Base-by-base conservation (phyloP, 1,140 invertebrate genomes). In the Saccostrea echinata region DNA sequence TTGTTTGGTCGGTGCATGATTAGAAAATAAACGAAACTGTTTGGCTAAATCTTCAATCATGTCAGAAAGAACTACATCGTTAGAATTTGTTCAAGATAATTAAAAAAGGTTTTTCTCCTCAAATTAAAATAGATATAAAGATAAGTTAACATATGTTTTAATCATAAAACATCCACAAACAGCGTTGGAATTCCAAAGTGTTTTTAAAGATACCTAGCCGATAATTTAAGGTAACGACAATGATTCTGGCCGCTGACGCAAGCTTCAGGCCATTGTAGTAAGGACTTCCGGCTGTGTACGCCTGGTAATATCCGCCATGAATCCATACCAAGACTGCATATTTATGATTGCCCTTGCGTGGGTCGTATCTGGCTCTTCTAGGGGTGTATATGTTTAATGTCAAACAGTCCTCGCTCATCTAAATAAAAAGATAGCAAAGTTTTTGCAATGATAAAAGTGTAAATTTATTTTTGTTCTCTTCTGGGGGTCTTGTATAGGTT, bases 161-260 rank as follows among this genome's bases (percentile, higher is more conserved):
- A 52, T 52, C 4, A 4, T 12, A 52, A 12, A 12, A 12, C 4
- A 52, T 52, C 12, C 12, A 52, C 4, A 4, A 52, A 88, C 53
- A 8, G 87, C 55, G 84, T 86, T 84, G n/a, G n/a, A n/a, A n/a
- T n/a, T n/a, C n/a, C n/a, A n/a, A n/a, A n/a, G n/a, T n/a, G n/a
- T n/a, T n/a, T n/a, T n/a, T n/a, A n/a, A n/a, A n/a, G n/a, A 95
- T 98, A 99, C 52, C 98, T 16, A 98, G 96, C 84, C 98, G 96
- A 94, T 99, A 99, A 93, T 99, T 98, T 35, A 88, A 61, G 21
- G 84, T 90, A 96, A 99, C 98, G 21, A 97, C 97, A 8, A 98
- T 98, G 85, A 99, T 95, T 76, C 99, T 97, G n/a, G 99, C 96
- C 91, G 98, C 97, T 51, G 52, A 82, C 18, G 82, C 87, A 8